A percentile compares a stretch with the other conserved stretches of the same genome.
These are phyloP conservation scores for Lepidocolaptes lacrymiger DNA, from an alignment of 2,797 vertebrate species.

Conservation along the genomic window DNA sequence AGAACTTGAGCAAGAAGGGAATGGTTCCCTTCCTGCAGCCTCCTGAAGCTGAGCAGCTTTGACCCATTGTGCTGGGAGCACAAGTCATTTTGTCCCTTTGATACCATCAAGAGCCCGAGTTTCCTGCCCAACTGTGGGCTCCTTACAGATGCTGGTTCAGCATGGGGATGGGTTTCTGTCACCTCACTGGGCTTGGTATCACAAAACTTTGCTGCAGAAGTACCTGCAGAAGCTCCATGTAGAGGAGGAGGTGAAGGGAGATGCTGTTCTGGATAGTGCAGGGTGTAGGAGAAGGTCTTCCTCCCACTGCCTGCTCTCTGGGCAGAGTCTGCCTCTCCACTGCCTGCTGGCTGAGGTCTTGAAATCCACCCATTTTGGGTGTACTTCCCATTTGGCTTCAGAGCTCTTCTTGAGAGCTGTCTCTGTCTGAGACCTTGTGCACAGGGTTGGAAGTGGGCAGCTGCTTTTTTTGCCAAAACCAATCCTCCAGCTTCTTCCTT, in stretches of 20 bases:
- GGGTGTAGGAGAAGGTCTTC: background rate
- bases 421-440: background rate
- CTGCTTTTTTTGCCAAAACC: background rate
- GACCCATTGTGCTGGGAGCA: background rate
- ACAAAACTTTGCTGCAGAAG: background rate
- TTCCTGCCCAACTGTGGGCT: background rate
- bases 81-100: background rate
- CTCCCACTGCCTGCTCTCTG: background rate
- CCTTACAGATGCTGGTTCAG: background rate
- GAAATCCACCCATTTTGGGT: background rate
- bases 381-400: background rate
- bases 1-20: background rate
- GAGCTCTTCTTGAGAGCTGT: background rate
- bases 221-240: background rate
- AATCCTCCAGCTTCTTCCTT: background rate
- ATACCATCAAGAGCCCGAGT: rapidly evolving
- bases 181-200: background rate
- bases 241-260: background rate
- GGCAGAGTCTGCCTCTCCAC: background rate
- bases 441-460: background rate
- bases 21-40: background rate
- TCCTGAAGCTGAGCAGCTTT: background rate
- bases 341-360: background rate
- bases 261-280: background rate
- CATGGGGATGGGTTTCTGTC: background rate